These are phyloP conservation scores for Rhizoglyphus robini DNA, from an alignment of 1,140 invertebrate species.

Conservation along the genomic window DNA sequence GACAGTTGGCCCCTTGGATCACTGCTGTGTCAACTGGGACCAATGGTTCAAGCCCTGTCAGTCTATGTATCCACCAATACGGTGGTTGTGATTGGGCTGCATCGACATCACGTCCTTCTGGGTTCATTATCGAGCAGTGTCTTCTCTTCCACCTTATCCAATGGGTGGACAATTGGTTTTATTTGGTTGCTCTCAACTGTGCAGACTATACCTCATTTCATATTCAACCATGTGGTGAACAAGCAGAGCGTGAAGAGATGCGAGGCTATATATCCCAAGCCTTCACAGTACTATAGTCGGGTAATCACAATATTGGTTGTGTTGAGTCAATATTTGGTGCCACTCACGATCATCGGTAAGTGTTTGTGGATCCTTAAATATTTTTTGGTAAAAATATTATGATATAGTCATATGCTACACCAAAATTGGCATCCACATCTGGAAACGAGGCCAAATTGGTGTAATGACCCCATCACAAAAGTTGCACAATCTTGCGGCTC, in stretches of 20 bases:
- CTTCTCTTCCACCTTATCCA: conserved; percentile 27
- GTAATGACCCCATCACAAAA: conserved; percentile 8
- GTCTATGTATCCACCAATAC: conserved; percentile 36
- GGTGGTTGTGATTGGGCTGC: conserved; percentile 40
- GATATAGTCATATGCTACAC: conserved; percentile 2
- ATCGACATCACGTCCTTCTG: conserved; percentile 39
- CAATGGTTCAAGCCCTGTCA: conserved; percentile 42
- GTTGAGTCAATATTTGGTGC: background rate
- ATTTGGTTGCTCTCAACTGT: conserved; percentile 80
- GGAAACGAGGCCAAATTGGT: conserved; percentile 13
- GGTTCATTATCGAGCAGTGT: conserved; percentile 37
- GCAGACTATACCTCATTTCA: conserved; percentile 77
- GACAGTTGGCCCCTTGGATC: conserved; percentile 38
- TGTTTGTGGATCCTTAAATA: too few species aligned
- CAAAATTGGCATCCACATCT: conserved; percentile 16
- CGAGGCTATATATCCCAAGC: too few species aligned
- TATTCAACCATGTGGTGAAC: conserved; percentile 44
- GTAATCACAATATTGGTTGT: background rate
- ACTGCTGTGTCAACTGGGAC: conserved; percentile 38
- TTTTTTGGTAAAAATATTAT: background rate
- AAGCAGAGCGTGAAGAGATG: background rate
- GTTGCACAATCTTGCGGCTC: background rate
- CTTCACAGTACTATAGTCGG: too few species aligned
- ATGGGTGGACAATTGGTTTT: conserved; percentile 48
- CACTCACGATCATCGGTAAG: background rate